Conservation (phyloP, 2,888 invertebrate genomes). For the Noctua janthe region DNA sequence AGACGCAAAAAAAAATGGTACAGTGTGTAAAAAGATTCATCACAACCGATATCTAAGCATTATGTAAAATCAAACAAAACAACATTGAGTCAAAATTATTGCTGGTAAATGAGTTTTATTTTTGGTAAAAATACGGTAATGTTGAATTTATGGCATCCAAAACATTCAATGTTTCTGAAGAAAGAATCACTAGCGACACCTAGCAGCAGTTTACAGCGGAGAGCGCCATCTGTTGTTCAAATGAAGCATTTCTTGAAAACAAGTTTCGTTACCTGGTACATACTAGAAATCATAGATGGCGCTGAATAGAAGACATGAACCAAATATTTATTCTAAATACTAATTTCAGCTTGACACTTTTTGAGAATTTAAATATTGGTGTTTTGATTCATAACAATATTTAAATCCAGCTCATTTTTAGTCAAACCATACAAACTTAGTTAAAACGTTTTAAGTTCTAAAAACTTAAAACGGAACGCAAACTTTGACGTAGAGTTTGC, state of each 20-base stretch:
- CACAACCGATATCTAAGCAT: background rate
- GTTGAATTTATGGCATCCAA: background rate
- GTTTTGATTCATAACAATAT: background rate
- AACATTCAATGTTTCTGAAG: background rate
- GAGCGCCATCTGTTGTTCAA: slow-evolving; percentile 7
- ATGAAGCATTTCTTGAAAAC: background rate
- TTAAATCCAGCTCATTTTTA: background rate
- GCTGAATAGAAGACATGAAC: accelerated
- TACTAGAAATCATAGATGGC: background rate
- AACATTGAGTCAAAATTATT: background rate
- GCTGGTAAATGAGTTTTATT: background rate
- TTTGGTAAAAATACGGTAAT: background rate
- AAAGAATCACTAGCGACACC: slow-evolving; percentile 28
- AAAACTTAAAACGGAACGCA: background rate
- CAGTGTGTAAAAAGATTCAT: background rate
- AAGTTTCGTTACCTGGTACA: background rate
- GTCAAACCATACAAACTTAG: background rate
- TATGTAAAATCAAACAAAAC: background rate
- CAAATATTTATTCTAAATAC: background rate
- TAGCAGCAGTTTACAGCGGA: background rate
- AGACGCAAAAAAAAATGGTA: background rate
- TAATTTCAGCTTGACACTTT: background rate
- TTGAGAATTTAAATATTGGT: too few relatives aligned
- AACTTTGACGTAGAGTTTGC: background rate
- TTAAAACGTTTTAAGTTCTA: too few relatives aligned